Percentiles rank a stretch among this genome's conserved stretches.
Evolutionary conservation across 2,888 invertebrate species (phyloP).

Genomic region (Melipona bicolor): DNA sequence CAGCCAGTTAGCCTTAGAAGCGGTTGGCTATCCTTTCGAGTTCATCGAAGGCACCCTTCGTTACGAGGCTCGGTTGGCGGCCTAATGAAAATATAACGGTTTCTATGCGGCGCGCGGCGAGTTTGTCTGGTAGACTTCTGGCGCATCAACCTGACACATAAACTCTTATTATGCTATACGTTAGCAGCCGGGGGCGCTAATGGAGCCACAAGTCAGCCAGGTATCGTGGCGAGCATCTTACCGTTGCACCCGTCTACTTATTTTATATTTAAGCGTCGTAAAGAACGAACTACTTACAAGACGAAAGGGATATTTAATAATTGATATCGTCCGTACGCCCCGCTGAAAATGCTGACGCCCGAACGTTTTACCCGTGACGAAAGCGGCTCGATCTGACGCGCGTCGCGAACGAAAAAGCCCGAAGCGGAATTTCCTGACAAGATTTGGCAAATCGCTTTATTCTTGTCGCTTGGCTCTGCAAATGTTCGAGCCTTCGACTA

Average conservation of each 20-base stretch:
- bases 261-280: conserved; percentile 84
- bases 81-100: conserved; percentile 84
- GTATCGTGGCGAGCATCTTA: conserved; percentile 79
- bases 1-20: neutral
- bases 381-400: conserved; percentile 26
- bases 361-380: conserved; percentile 63
- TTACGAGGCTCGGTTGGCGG: conserved; percentile 65
- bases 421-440: too few species aligned
- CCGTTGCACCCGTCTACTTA: conserved; percentile 80
- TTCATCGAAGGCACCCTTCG: conserved; percentile 79
- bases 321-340: conserved; percentile 69
- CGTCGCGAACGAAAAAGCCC: neutral
- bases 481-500: too few species aligned
- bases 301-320: conserved; percentile 81
- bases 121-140: conserved; percentile 83
- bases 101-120: conserved; percentile 80
- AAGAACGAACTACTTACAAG: conserved; percentile 83
- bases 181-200: conserved; percentile 82
- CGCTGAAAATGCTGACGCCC: conserved; percentile 45
- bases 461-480: too few species aligned
- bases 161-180: conserved; percentile 84
- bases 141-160: conserved; percentile 84
- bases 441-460: too few species aligned
- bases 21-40: conserved; percentile 65
- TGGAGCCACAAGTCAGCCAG: conserved; percentile 84